phyloP scores from a whole-genome alignment of 2,888 invertebrate species.

The Metallyticus violacea region DNA sequence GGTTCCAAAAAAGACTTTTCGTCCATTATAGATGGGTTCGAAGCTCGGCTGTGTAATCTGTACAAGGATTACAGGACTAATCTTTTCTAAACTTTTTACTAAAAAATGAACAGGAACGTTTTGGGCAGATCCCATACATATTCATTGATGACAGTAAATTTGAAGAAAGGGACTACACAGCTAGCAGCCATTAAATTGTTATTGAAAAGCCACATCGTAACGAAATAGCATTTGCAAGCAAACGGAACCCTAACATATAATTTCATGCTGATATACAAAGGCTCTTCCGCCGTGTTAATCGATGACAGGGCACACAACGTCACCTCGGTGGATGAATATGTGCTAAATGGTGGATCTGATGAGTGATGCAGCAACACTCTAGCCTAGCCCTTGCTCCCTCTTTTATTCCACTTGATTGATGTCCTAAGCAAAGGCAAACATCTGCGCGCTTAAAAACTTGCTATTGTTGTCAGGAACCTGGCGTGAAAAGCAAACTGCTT shows the following conservation, averaged over 20 bases:
- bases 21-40: too few species aligned
- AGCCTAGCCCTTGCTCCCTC: neutral
- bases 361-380: neutral
- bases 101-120: neutral
- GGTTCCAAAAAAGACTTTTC: too few species aligned
- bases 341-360: too few species aligned
- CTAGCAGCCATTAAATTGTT: neutral
- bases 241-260: too few species aligned
- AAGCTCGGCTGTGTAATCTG: too few species aligned
- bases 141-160: neutral
- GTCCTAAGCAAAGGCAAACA: neutral
- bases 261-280: too few species aligned
- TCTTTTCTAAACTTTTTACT: neutral
- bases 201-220: neutral
- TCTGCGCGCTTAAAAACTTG: too few species aligned
- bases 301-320: neutral
- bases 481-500: too few species aligned
- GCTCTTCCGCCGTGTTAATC: neutral
- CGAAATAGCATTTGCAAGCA: neutral
- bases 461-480: neutral
- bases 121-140: neutral
- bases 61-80: too few species aligned
- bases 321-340: neutral
- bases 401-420: neutral
- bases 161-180: neutral